These are phyloP conservation scores for Colaptes auratus DNA, from an alignment of 2,113 vertebrate species.

Conservation along the genomic window DNA sequence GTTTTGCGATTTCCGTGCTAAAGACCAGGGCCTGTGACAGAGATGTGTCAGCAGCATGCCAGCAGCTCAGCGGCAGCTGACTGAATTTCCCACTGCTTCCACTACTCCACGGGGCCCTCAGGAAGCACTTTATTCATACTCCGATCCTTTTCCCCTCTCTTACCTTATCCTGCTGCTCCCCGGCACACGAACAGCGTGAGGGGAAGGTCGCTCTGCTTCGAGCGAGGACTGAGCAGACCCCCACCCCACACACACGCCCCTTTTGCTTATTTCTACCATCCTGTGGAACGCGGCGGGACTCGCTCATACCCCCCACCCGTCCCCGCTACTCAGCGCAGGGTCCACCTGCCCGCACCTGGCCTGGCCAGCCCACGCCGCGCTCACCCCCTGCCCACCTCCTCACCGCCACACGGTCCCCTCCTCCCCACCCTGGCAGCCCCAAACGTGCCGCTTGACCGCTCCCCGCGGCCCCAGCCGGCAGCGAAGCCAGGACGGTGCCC, in stretches of 20 bases:
- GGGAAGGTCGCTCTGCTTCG: not conserved
- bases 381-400: not conserved
- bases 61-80: not conserved
- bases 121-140: not conserved
- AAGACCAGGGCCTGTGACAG: not conserved
- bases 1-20: not conserved
- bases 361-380: not conserved
- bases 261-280: too few relatives aligned
- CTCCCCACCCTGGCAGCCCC: not conserved
- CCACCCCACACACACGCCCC: too few relatives aligned
- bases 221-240: not conserved
- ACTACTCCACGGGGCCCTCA: accelerated
- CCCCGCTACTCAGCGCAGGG: accelerated
- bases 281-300: accelerated
- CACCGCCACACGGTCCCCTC: accelerated
- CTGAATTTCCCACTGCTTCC: not conserved
- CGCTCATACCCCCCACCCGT: accelerated
- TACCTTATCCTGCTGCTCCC: not conserved
- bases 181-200: accelerated
- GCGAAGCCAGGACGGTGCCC: not conserved
- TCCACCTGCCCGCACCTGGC: not conserved
- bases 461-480: not conserved
- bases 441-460: not conserved
- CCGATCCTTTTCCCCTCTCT: not conserved
- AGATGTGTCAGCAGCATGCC: not conserved